Conservation (phyloP, 2,797 vertebrate genomes). For the Cynopterus sphinx region DNA sequence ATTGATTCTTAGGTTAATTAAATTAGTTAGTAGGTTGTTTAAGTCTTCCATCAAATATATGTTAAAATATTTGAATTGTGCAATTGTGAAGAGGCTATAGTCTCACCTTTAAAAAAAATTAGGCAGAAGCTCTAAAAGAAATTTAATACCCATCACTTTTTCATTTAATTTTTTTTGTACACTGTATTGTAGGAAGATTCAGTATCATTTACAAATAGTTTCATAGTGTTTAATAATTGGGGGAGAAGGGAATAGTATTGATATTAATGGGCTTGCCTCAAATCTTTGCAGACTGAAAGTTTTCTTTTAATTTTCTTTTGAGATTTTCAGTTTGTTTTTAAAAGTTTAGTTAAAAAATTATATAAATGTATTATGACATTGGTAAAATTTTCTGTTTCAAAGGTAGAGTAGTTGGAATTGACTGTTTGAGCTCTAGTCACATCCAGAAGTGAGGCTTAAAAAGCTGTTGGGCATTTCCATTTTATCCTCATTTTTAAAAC, state of each 20-base stretch:
- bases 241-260: not conserved
- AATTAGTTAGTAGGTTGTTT: not conserved
- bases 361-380: not conserved
- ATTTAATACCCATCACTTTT: not conserved
- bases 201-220: not conserved
- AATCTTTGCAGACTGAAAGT: not conserved
- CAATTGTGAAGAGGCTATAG: not conserved
- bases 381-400: not conserved
- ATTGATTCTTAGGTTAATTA: not conserved
- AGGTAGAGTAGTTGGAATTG: not conserved
- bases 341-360: not conserved
- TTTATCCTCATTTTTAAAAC: not conserved
- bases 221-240: rapidly evolving
- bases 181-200: not conserved
- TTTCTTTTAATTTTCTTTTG: not conserved
- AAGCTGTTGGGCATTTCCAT: not conserved
- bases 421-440: not conserved
- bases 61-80: not conserved
- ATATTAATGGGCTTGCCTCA: not conserved
- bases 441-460: not conserved
- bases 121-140: not conserved
- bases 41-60: not conserved
- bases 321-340: not conserved
- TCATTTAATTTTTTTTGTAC: not conserved
- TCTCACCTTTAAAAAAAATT: not conserved